Evolutionary conservation across 2,888 invertebrate species (phyloP).

Genomic region (Ormyrus labotus): DNA sequence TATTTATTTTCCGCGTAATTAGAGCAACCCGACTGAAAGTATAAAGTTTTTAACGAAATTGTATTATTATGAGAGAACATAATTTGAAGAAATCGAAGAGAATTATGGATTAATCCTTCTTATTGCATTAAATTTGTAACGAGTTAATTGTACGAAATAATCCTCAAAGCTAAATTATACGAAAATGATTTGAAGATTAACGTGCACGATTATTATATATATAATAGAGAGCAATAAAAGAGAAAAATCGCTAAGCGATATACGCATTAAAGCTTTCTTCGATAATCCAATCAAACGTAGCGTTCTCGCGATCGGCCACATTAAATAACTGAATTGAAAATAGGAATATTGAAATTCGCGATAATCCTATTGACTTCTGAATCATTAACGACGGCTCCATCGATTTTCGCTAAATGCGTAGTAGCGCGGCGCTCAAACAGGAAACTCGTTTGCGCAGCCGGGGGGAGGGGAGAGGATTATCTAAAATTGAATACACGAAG

Average conservation of each 20-base stretch:
- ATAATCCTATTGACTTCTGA: conserved; percentile 38
- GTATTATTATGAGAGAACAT: no score
- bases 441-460: conserved; percentile 1
- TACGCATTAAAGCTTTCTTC: background rate
- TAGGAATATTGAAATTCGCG: conserved; percentile 22
- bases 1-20: no score
- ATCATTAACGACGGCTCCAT: conserved; percentile 27
- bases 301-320: background rate
- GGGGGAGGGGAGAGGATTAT: background rate
- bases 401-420: conserved; percentile 29
- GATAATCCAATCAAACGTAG: background rate
- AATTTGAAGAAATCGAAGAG: no score
- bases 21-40: background rate
- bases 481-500: conserved; percentile 36
- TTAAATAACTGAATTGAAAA: conserved; percentile 14
- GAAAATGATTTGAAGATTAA: no score
- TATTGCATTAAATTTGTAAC: no score
- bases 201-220: no score
- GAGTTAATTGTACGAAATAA: no score
- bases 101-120: no score
- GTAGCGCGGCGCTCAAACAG: background rate
- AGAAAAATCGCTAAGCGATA: no score
- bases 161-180: no score
- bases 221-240: no score
- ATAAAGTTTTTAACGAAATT: no score